Evolutionary conservation across 2,797 vertebrate genomes (phyloP), one percentile per base, ranked within the genome.

Genomic region (Peromyscus attwateri): DNA sequence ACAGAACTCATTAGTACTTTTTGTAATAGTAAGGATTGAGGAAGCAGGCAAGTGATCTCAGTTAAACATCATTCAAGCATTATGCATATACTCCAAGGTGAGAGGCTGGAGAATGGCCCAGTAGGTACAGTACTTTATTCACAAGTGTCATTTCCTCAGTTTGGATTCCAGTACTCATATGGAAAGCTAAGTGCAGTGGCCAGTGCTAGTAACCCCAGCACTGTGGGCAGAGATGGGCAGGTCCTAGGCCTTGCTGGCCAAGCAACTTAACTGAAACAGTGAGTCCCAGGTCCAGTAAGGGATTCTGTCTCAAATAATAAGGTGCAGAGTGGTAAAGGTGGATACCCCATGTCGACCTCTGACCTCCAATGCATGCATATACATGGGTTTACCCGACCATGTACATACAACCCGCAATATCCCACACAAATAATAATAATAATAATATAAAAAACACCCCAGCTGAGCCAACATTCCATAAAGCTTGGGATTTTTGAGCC

Each of bases 1-100:
- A 87, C 43, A 77, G 6, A 91, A 83, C 83, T 95, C 87, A n/a
- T 73, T 25, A n/a, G 25, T 64, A 57, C 11, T 19, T 92, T 96
- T 92, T 96, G 84, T 49, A 64, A 60, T 95, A 46, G 57, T 81
- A 76, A 73, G 49, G 3, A 29, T 94, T 80, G 75, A 75, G 57
- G 34, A 57, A 60, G 55, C 29, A 89, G 57, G 62, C 62, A 49
- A 80, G 73, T 84, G 75, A 83, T 91, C 27, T 94, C 77, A 87
- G 81, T 93, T 49, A 89, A 92, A 55, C 27, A 25, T 91, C 13
- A 49, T 17, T 3, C 11, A 46, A 52, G 83, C 13, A 25, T 31
- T 52, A n/a, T 37, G 29, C 29, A 16, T 49, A 14, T 8, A 71
- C n/a, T 34, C 52, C 21, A 27, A 71, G 80, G 23, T 27, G 79